phyloP scores from a whole-genome alignment of 2,888 invertebrate genomes.

The Bellardia bayeri region DNA sequence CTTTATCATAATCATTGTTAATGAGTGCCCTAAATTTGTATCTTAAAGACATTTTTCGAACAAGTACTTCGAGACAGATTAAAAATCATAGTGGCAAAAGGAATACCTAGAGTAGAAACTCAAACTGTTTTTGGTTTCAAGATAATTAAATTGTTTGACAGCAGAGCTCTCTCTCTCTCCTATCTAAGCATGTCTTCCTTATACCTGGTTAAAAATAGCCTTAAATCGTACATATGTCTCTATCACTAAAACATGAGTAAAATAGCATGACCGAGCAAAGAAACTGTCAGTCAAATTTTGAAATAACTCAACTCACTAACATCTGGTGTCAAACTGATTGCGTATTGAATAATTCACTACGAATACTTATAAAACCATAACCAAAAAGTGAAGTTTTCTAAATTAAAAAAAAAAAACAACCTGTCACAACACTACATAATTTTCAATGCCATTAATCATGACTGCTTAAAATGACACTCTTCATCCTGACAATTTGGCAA shows the following conservation, averaged over 20 bases:
- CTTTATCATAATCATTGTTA: too few species aligned
- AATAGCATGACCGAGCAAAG: background rate
- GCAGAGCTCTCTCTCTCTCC: too few species aligned
- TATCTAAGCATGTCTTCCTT: too few species aligned
- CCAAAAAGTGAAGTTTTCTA: background rate
- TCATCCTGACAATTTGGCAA: conserved; percentile 4
- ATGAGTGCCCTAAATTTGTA: too few species aligned
- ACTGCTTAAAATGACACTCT: background rate
- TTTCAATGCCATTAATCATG: conserved; percentile 32
- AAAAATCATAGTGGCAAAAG: too few species aligned
- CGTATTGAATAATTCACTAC: background rate
- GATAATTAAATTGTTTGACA: too few species aligned
- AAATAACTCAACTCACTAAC: background rate
- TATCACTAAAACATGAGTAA: background rate
- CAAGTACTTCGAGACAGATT: too few species aligned
- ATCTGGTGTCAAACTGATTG: conserved; percentile 8
- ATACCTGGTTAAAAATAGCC: too few species aligned
- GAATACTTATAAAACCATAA: background rate
- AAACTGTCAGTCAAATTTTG: background rate
- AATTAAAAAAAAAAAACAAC: background rate
- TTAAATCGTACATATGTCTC: too few species aligned
- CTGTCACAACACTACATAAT: background rate
- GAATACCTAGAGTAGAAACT: too few species aligned
- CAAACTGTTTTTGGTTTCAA: too few species aligned
- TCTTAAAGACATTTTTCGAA: too few species aligned